Evolutionary conservation across 2,797 vertebrate genomes (phyloP).

Genomic region (Myotis myotis): DNA sequence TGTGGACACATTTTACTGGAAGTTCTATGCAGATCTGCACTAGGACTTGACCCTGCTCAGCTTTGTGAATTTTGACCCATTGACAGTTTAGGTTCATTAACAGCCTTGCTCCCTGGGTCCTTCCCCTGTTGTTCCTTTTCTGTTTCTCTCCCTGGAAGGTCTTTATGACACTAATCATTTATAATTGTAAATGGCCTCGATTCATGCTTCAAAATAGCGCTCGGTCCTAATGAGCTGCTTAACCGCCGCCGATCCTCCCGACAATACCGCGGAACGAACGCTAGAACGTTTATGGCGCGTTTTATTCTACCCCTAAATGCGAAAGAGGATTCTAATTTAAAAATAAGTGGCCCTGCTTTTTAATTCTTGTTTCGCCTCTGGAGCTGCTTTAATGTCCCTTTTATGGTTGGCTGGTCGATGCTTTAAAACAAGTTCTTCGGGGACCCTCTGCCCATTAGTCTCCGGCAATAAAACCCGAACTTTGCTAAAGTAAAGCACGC

Average conservation of each 20-base stretch:
- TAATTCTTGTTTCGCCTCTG: slow-evolving; percentile 85
- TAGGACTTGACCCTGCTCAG: neutral
- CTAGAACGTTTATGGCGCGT: slow-evolving; percentile 87
- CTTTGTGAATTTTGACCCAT: neutral
- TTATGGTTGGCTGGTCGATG: slow-evolving; percentile 80
- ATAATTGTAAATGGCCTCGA: slow-evolving; percentile 48
- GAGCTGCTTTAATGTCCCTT: slow-evolving; percentile 84
- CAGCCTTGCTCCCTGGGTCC: neutral
- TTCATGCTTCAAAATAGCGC: slow-evolving; percentile 41
- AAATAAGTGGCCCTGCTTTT: slow-evolving; percentile 82
- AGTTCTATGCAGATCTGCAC: neutral
- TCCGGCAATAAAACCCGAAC: slow-evolving; percentile 83
- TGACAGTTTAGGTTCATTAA: neutral
- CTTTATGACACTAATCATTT: slow-evolving; percentile 69
- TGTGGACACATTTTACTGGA: neutral
- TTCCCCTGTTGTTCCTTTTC: neutral
- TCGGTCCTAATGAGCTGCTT: slow-evolving; percentile 58
- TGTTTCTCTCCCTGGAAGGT: slow-evolving; percentile 17
- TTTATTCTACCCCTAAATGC: slow-evolving; percentile 84
- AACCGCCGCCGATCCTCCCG: slow-evolving; percentile 76
- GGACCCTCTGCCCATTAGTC: slow-evolving; percentile 83
- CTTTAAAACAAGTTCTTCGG: slow-evolving; percentile 84
- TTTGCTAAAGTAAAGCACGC: slow-evolving; percentile 82
- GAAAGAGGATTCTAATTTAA: slow-evolving; percentile 79
- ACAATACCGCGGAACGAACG: slow-evolving; percentile 88